These are phyloP conservation scores for Tetramorium simillimum DNA, from an alignment of 1,140 invertebrate species.

Conservation along the genomic window DNA sequence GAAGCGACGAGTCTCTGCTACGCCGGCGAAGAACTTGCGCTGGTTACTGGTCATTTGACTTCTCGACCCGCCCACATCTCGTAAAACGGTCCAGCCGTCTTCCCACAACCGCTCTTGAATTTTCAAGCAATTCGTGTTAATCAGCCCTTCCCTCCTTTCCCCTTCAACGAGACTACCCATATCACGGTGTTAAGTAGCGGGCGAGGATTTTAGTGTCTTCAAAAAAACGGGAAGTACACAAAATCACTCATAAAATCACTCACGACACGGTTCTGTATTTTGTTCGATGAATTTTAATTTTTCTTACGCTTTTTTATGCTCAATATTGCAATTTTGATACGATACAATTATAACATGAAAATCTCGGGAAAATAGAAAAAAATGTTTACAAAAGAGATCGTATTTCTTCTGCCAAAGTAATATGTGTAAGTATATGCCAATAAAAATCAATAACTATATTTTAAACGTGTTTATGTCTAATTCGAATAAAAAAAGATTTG, in stretches of 20 bases:
- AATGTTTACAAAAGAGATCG: not conserved
- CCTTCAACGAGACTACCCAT: not conserved
- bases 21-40: slow-evolving; percentile 54
- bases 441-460: not conserved
- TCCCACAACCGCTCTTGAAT: slow-evolving; percentile 60
- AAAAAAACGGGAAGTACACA: not conserved
- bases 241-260: not conserved
- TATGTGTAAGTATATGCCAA: not conserved
- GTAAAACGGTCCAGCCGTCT: slow-evolving; percentile 46
- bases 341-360: not conserved
- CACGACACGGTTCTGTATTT: not conserved
- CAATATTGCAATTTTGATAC: not conserved
- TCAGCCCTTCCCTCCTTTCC: slow-evolving; percentile 23
- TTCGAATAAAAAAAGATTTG: slow-evolving; percentile 12
- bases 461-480: slow-evolving; percentile 14
- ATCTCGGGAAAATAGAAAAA: not conserved
- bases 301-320: not conserved
- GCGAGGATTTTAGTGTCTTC: slow-evolving; percentile 3
- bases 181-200: not conserved
- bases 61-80: slow-evolving; percentile 73
- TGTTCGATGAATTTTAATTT: not conserved
- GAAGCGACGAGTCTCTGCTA: slow-evolving; percentile 50
- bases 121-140: slow-evolving; percentile 68
- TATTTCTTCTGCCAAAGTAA: not conserved
- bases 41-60: slow-evolving; percentile 74